Conservation (phyloP, 2,797 vertebrate species). For the Gobio occitaniae region DNA sequence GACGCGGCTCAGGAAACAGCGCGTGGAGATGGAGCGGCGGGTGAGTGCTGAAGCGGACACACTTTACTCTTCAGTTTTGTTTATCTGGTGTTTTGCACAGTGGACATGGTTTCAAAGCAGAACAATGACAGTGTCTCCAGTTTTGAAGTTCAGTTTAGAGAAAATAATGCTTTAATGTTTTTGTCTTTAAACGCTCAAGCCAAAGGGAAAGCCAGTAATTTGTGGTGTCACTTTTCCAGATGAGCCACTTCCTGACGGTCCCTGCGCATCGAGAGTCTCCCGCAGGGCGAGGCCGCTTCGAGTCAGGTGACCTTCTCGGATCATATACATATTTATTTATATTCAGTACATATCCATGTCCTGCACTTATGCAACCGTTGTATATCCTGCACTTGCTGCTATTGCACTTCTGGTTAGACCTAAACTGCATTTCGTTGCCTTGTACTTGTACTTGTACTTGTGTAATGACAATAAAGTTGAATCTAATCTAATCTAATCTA, state of each 20-base stretch:
- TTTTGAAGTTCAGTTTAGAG: neutral
- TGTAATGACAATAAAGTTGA: no score
- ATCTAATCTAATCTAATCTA: no score
- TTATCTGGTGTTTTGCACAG: neutral
- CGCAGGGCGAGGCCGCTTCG: conserved; percentile 83
- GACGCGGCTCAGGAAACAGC: conserved; percentile 85
- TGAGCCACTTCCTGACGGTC: conserved; percentile 91
- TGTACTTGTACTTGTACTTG: no score
- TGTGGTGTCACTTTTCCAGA: conserved; percentile 73
- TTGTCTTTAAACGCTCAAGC: neutral
- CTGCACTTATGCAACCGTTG: no score
- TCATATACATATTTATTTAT: no score
- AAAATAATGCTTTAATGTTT: neutral
- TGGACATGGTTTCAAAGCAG: neutral
- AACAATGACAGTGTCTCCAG: neutral
- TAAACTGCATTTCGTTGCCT: no score
- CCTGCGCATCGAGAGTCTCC: conserved; percentile 84
- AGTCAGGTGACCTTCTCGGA: conserved; percentile 79
- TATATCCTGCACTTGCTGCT: no score
- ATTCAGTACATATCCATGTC: no score
- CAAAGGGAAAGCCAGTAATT: neutral
- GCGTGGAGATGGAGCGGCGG: conserved; percentile 86
- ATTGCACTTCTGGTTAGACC: no score
- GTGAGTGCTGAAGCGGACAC: conserved; percentile 66
- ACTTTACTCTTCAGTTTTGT: no score